Evolutionary conservation across 2,888 invertebrate genomes (phyloP), one percentile per base, ranked within the genome.

Genomic region (Trichopoda pennipes): DNA sequence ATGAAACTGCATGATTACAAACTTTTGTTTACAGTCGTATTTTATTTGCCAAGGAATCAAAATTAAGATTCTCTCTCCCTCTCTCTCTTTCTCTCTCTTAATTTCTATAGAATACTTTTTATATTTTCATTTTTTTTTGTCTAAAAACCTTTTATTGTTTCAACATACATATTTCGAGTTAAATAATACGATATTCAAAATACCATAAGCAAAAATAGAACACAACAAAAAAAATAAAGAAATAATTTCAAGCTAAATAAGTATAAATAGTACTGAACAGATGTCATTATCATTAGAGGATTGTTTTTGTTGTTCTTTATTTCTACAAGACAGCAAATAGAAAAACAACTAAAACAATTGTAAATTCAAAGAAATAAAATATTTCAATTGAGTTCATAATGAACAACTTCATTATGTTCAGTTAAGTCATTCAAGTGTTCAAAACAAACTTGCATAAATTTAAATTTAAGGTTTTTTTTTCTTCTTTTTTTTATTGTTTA

Each of bases 211-310:
- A 42, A 1, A 38, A 12, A 49, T 10, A 51, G 14, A 19, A n/a
- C 32, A 58, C 38, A 55, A 28, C 28, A 66, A 7, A 35, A n/a
- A 47, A 21, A 35, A 58, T 10, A 63, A 35, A 58, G 12, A 55
- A 68, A 70, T 49, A 70, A 69, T 19, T 42, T 64, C 38, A 51
- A 73, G 66, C 53, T 79, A 79, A 55, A 47, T 79, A 79, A 55
- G 38, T 79, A 44, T 79, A 69, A 53, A 68, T 56, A 61, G 32
- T 16, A 63, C 61, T 61, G 55, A 76, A 79, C 79, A 82, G 75
- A 82, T 82, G 82, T 79, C 82, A 79, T 76, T 82, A 72, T 79
- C 82, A 82, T 64, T 70, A 69, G 60, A 74, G 77, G 7, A 8
- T 6, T 28, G 28, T 28, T 28, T 6, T 28, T 28, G 7, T 28